phyloP scores from a whole-genome alignment of 2,797 vertebrate species.

The Pipistrellus pipistrellus region DNA sequence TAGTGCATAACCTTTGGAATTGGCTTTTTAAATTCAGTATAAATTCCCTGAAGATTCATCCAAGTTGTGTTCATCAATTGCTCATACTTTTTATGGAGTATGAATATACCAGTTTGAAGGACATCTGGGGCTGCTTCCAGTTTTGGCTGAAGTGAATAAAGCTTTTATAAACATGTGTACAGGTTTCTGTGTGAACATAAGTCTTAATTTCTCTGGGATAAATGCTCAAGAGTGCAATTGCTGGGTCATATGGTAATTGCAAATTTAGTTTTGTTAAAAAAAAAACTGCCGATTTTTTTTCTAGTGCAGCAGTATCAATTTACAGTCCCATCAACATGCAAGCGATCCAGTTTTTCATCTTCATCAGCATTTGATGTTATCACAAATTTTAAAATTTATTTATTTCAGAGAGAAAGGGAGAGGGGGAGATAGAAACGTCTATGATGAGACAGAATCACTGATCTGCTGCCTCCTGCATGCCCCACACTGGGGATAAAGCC shows the following conservation, averaged over 20 bases:
- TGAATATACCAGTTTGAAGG: not conserved
- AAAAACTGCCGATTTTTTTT: not conserved
- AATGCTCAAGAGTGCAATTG: not conserved
- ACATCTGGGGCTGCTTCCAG: not conserved
- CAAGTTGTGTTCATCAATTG: not conserved
- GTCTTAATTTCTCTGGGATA: constrained; percentile 34
- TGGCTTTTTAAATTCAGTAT: constrained; percentile 1
- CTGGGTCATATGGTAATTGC: constrained; percentile 25
- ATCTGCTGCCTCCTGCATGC: no score
- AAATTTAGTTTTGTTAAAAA: constrained; percentile 25
- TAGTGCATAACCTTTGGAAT: not conserved
- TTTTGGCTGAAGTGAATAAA: constrained; percentile 25
- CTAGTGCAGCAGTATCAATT: not conserved
- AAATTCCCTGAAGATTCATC: constrained; percentile 27
- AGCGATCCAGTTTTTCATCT: not conserved
- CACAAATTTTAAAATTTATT: not conserved
- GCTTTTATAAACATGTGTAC: not conserved
- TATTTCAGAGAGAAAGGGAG: no score
- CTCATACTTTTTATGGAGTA: not conserved
- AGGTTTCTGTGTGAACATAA: constrained; percentile 24
- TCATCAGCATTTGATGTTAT: not conserved
- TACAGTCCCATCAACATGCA: not conserved
- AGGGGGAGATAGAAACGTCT: no score
- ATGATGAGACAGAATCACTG: no score
- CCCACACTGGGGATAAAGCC: no score